phyloP scores from a whole-genome alignment of 1,140 invertebrate species.

The Nymphalis io region DNA sequence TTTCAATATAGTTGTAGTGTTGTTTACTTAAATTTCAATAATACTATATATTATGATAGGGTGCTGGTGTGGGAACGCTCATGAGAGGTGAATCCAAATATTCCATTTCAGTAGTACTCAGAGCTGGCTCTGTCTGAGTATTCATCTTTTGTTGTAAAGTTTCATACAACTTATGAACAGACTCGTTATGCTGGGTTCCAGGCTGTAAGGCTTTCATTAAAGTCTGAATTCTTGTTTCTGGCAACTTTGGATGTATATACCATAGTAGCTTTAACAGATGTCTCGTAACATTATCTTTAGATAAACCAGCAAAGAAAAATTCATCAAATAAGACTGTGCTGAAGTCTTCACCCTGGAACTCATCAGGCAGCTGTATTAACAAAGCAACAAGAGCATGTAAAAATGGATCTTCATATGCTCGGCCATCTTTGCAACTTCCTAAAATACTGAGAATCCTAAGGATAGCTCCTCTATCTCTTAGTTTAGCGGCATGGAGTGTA shows the following conservation, averaged over 20 bases:
- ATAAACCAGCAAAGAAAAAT: constrained; percentile 94
- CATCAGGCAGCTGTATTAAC: constrained; percentile 93
- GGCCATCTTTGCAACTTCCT: constrained; percentile 93
- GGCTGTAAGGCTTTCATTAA: constrained; percentile 94
- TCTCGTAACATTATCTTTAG: constrained; percentile 94
- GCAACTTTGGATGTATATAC: constrained; percentile 94
- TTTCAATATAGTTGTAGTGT: too few species aligned
- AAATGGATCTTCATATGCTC: constrained; percentile 97
- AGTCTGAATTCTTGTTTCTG: constrained; percentile 88
- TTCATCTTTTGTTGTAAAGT: constrained; percentile 89
- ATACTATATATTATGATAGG: constrained; percentile 77
- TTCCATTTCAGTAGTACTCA: constrained; percentile 85
- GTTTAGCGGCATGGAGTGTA: constrained; percentile 91
- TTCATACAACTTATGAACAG: constrained; percentile 90
- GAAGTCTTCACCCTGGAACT: constrained; percentile 96
- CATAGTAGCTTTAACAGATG: constrained; percentile 96
- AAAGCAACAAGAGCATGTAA: constrained; percentile 95
- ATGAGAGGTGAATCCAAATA: constrained; percentile 91
- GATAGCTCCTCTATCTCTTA: constrained; percentile 91
- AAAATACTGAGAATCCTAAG: constrained; percentile 93
- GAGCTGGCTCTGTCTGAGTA: constrained; percentile 85
- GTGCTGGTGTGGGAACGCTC: constrained; percentile 92
- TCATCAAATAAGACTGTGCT: constrained; percentile 98
- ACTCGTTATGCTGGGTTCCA: constrained; percentile 91
- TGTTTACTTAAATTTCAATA: too few species aligned